Base-by-base conservation (phyloP, 2,797 vertebrate genomes). In the Anguilla obscura region DNA sequence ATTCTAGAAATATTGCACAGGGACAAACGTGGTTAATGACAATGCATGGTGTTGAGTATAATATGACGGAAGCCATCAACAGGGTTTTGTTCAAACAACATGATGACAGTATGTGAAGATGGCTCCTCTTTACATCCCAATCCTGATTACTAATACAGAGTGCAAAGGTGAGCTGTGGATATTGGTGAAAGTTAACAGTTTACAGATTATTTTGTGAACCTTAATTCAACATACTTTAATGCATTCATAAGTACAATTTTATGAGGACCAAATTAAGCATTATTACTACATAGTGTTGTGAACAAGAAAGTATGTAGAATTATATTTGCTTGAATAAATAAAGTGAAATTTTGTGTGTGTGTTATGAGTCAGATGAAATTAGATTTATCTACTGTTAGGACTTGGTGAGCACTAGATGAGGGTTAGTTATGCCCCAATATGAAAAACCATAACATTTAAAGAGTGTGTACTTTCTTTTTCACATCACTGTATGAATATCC, bases 11-110 rank as follows among this genome's bases (percentile, higher is more conserved):
- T 94, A 95, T 94, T 95, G 95, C 84, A 94, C 89, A 87, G 95
- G 96, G 97, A 97, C 91, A 97, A 96, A 96, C 89, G 93, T 91
- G 92, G 92, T 97, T 95, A 96, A 95, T 90, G 92, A 93, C 92
- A 88, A 86, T 71, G 36, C 9, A 85, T 40, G 79, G 60, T 1
- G 66, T 36, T n/a, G 7, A 84, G 24, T 27, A 27, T 27, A 54
- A 30, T n/a, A 86, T 24, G 79, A 82, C 7, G 86, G 83, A 60
- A 87, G 74, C 3, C 18, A 21, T 40, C 86, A 27, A 63, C 24
- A 71, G 63, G 69, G 84, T 36, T 48, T 56, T 66, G 33, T 45
- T 50, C 60, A 63, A 12, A 48, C 7, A 82, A 82, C 16, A 12
- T 21, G 45, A 50, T 30, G 21, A n/a, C 21, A 6, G 45, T 9